phyloP scores from a whole-genome alignment of 1,140 invertebrate genomes.

The Saccostrea cuccullata region DNA sequence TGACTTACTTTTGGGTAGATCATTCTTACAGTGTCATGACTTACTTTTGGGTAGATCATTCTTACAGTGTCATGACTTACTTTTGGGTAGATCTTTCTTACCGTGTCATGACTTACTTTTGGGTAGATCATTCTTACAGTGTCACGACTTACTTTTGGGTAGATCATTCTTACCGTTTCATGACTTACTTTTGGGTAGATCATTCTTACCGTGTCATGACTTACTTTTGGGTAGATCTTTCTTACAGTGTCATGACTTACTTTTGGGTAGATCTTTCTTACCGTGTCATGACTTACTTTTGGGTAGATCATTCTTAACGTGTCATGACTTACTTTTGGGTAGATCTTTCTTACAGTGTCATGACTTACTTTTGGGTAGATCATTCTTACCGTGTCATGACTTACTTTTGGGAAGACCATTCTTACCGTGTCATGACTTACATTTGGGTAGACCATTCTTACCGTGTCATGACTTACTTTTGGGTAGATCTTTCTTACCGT shows the following conservation, averaged over 20 bases:
- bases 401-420: background rate
- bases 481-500: too few species aligned
- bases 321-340: conserved; percentile 70
- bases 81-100: background rate
- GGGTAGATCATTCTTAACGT: background rate
- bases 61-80: background rate
- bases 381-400: background rate
- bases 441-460: conserved; percentile 86
- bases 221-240: conserved; percentile 84
- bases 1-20: too few species aligned
- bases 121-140: conserved; percentile 85
- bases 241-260: conserved; percentile 76
- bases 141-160: background rate
- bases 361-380: conserved; percentile 8
- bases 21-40: background rate
- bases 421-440: conserved; percentile 48
- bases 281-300: background rate
- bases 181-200: background rate
- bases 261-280: background rate
- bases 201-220: background rate
- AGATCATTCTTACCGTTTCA: background rate
- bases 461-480: too few species aligned
- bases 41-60: background rate
- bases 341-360: conserved; percentile 85
- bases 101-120: conserved; percentile 67